Evolutionary conservation across 2,888 invertebrate species (phyloP).

Genomic region (Chaitophorus viminalis): DNA sequence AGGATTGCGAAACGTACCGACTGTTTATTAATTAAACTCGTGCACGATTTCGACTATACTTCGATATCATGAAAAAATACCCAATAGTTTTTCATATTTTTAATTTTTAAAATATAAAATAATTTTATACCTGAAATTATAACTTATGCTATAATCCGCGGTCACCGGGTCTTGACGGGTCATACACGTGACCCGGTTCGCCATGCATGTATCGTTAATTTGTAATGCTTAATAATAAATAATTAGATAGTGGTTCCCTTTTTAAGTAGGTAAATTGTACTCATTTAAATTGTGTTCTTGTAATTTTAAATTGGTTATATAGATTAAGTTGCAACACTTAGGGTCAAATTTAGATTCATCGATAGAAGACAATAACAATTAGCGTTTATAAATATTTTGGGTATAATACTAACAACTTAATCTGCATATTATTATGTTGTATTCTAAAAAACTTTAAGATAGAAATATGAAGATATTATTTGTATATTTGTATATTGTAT

Average conservation of each 20-base stretch:
- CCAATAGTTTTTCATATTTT: constrained; percentile 18
- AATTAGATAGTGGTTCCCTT: constrained; percentile 35
- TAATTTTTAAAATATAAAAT: constrained; percentile 12
- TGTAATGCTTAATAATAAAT: constrained; percentile 44
- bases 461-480: background rate
- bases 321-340: background rate
- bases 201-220: constrained; percentile 43
- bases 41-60: constrained; percentile 31
- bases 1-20: constrained; percentile 32
- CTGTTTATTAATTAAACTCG: constrained; percentile 58
- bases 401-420: too few relatives aligned
- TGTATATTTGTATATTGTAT: background rate
- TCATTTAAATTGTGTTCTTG: constrained; percentile 40
- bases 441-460: background rate
- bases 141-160: background rate
- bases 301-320: constrained; percentile 19
- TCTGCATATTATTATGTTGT: background rate
- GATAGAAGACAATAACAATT: background rate
- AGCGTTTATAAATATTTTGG: background rate
- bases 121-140: constrained; percentile 35
- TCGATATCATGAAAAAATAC: constrained; percentile 28
- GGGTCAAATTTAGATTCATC: background rate
- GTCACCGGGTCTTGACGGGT: constrained; percentile 35
- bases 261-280: constrained; percentile 21
- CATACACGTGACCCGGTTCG: constrained; percentile 35